Evolutionary conservation across 1,140 invertebrate species (phyloP).

Genomic region (Platyscapa corneri): DNA sequence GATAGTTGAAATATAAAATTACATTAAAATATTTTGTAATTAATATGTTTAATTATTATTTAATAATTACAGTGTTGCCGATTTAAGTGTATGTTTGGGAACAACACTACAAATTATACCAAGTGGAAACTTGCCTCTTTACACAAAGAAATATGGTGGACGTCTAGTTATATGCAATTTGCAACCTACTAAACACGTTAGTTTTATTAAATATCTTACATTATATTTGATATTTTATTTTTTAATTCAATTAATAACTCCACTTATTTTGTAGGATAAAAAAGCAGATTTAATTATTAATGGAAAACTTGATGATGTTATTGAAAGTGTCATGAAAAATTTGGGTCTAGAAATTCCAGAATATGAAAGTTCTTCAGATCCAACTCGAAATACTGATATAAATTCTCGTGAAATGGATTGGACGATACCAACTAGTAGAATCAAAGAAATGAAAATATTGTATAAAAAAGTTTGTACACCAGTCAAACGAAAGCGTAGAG

Average conservation of each 20-base stretch:
- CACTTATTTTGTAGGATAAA: slow-evolving; percentile 83
- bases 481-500: slow-evolving; percentile 71
- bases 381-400: slow-evolving; percentile 76
- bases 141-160: slow-evolving; percentile 90
- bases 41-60: slow-evolving; percentile 41
- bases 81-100: slow-evolving; percentile 94
- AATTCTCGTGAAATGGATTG: slow-evolving; percentile 75
- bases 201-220: slow-evolving; percentile 58
- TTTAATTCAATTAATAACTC: slow-evolving; percentile 35
- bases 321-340: slow-evolving; percentile 84
- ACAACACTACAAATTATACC: slow-evolving; percentile 98
- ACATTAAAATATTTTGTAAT: slow-evolving; percentile 40
- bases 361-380: slow-evolving; percentile 81
- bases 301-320: slow-evolving; percentile 91
- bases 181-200: slow-evolving; percentile 96
- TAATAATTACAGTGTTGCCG: slow-evolving; percentile 81
- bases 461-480: slow-evolving; percentile 75
- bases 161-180: slow-evolving; percentile 96
- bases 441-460: slow-evolving; percentile 75
- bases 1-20: slow-evolving; percentile 15
- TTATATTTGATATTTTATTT: slow-evolving; percentile 46
- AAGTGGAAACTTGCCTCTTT: slow-evolving; percentile 94
- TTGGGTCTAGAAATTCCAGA: slow-evolving; percentile 82
- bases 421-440: slow-evolving; percentile 75
- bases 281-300: slow-evolving; percentile 93